Percentiles rank a stretch among this genome's conserved stretches.
Evolutionary conservation across 2,797 vertebrate species (phyloP).

Genomic region (Arctocebus calabarensis): DNA sequence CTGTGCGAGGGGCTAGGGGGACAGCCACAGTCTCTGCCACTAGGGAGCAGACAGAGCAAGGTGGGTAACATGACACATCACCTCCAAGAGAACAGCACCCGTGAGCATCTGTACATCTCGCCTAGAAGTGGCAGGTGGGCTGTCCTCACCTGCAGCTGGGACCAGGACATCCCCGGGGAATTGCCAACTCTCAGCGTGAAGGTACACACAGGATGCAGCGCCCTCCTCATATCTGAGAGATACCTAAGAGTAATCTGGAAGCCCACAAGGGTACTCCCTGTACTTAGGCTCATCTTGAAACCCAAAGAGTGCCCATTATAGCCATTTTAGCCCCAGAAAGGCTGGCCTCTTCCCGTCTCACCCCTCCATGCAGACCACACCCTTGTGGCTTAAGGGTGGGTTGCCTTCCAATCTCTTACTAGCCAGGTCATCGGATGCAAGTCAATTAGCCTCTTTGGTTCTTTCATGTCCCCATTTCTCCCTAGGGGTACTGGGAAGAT

Average conservation of each 20-base stretch:
- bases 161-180: background rate
- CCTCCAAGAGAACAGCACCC: background rate
- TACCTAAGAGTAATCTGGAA: background rate
- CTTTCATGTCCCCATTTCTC: background rate
- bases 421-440: background rate
- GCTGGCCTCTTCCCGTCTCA: background rate
- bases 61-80: background rate
- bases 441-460: background rate
- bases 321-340: background rate
- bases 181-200: background rate
- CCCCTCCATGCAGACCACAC: background rate
- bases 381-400: rapidly evolving
- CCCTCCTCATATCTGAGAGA: background rate
- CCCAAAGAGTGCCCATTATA: background rate
- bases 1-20: background rate
- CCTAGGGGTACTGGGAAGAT: too few relatives aligned
- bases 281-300: background rate
- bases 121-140: too few relatives aligned
- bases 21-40: too few relatives aligned
- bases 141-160: background rate
- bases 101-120: background rate
- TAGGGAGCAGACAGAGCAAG: background rate
- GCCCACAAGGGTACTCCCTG: too few relatives aligned
- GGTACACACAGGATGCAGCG: background rate
- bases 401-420: background rate